Evolutionary conservation across 2,888 invertebrate genomes (phyloP).

Genomic region (Liodrosophila aerea): DNA sequence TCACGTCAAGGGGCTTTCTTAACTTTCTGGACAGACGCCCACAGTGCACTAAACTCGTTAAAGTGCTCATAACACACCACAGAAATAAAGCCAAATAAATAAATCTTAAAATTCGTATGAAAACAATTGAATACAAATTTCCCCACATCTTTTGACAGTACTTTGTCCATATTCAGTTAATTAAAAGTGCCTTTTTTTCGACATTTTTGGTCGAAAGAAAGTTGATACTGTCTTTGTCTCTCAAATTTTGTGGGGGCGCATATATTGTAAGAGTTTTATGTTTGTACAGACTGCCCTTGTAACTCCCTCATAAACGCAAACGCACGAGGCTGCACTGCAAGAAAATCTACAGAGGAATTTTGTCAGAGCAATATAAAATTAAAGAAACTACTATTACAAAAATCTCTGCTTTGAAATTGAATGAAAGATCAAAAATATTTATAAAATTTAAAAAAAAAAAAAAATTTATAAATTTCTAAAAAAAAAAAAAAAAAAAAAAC

Average conservation of each 20-base stretch:
- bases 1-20: slow-evolving; percentile 54
- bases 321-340: slow-evolving; percentile 36
- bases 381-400: no score
- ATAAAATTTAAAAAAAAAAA: no score
- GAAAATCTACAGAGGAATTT: slow-evolving; percentile 19
- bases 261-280: slow-evolving; percentile 25
- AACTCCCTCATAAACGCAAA: slow-evolving; percentile 37
- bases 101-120: slow-evolving; percentile 32
- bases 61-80: slow-evolving; percentile 11
- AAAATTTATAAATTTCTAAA: no score
- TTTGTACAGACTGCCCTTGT: slow-evolving; percentile 38
- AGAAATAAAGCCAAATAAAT: slow-evolving; percentile 26
- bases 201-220: slow-evolving; percentile 50
- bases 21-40: slow-evolving; percentile 42
- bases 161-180: slow-evolving; percentile 63
- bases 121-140: slow-evolving; percentile 21
- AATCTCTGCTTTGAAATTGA: no score
- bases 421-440: no score
- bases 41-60: slow-evolving; percentile 10
- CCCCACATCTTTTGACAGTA: slow-evolving; percentile 43
- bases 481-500: no score
- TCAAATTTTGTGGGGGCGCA: slow-evolving; percentile 28
- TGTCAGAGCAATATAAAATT: not conserved
- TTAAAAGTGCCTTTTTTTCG: slow-evolving; percentile 63
- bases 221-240: slow-evolving; percentile 44